Evolutionary conservation across 1,140 invertebrate genomes (phyloP).

Genomic region (Aphaenogaster floridana): DNA sequence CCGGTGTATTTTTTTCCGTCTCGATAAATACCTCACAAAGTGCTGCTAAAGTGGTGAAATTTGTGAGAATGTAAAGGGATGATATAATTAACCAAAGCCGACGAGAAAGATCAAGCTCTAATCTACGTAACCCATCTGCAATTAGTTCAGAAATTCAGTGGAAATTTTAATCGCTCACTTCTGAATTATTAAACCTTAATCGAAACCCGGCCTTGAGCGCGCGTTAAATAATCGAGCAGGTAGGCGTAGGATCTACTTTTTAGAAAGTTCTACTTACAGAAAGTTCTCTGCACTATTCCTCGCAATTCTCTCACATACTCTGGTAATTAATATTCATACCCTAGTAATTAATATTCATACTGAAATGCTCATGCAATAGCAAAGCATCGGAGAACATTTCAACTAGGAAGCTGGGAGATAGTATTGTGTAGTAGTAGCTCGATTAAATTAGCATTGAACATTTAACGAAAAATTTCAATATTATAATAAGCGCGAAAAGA

Average conservation of each 20-base stretch:
- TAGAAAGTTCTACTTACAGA: background rate
- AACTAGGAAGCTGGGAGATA: background rate
- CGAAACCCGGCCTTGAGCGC: background rate
- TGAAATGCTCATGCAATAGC: slow-evolving; percentile 25
- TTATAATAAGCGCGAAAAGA: background rate
- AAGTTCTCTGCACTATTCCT: background rate
- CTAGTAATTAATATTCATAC: slow-evolving; percentile 32
- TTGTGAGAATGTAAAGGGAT: background rate
- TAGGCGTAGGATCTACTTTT: background rate
- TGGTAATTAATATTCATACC: slow-evolving; percentile 23
- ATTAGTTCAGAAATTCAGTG: slow-evolving; percentile 38
- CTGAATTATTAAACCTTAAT: slow-evolving; percentile 47
- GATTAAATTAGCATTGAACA: slow-evolving; percentile 26
- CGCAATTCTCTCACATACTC: background rate
- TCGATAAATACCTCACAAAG: background rate
- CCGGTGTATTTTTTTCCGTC: too few relatives aligned
- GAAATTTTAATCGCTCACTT: slow-evolving; percentile 13
- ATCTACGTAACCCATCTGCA: slow-evolving; percentile 23
- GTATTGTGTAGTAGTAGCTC: slow-evolving; percentile 6
- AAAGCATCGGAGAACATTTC: slow-evolving; percentile 10
- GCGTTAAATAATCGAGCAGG: slow-evolving; percentile 21
- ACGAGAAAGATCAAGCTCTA: background rate
- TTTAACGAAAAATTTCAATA: slow-evolving; percentile 20
- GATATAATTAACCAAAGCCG: slow-evolving; percentile 29
- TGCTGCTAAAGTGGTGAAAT: background rate